phyloP scores from a whole-genome alignment of 2,797 vertebrate genomes.

The Tapera naevia region DNA sequence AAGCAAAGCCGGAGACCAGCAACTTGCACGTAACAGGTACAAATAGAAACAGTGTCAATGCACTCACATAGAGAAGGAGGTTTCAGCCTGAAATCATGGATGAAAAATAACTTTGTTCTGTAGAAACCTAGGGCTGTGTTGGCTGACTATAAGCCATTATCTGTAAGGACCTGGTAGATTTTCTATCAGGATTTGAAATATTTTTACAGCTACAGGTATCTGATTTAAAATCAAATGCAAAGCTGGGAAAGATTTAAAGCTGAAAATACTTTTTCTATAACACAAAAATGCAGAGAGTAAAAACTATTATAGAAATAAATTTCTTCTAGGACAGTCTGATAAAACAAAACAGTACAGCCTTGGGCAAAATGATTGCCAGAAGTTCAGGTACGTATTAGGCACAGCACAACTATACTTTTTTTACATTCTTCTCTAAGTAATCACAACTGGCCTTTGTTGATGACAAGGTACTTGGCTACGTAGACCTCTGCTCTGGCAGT shows the following conservation, averaged over 20 bases:
- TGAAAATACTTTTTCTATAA: neutral
- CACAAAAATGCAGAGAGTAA: neutral
- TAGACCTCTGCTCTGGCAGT: neutral
- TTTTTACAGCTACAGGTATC: neutral
- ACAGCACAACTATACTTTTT: neutral
- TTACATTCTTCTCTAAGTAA: neutral
- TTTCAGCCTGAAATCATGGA: neutral
- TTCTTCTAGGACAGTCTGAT: neutral
- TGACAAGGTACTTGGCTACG: neutral
- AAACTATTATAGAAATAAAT: neutral
- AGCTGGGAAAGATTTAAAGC: neutral
- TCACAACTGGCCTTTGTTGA: neutral
- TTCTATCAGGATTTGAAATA: neutral
- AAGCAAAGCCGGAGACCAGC: neutral
- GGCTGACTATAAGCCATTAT: neutral
- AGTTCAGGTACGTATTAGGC: neutral
- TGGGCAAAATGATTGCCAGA: neutral
- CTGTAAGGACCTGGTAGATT: neutral
- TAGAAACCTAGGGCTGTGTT: neutral
- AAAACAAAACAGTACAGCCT: neutral
- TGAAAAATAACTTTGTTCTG: neutral
- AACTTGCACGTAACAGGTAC: rapidly evolving
- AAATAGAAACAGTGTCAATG: neutral
- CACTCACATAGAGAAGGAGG: neutral
- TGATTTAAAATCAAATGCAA: neutral